phyloP scores from a whole-genome alignment of 2,888 invertebrate species.

The Xanthorhoe spadicearia region DNA sequence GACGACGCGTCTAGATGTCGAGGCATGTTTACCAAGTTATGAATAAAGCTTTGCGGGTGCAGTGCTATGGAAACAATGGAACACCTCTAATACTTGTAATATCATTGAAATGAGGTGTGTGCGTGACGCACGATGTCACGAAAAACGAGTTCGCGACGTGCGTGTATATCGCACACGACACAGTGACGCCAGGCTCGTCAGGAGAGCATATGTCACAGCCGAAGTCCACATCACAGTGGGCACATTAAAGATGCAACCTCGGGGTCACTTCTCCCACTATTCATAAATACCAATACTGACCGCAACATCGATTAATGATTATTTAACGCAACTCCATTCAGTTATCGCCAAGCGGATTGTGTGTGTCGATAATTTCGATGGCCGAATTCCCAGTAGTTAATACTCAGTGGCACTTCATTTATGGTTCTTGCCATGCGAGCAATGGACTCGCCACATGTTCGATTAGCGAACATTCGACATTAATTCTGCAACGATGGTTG shows the following conservation, averaged over 20 bases:
- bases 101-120: conserved; percentile 62
- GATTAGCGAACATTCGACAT: conserved; percentile 60
- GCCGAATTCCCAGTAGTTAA: conserved; percentile 75
- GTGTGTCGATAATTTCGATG: conserved; percentile 72
- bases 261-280: conserved; percentile 52
- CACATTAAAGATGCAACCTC: conserved; percentile 52
- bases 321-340: conserved; percentile 78
- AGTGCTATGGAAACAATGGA: conserved; percentile 53
- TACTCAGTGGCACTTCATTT: conserved; percentile 70
- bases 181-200: conserved; percentile 41
- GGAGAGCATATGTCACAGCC: conserved; percentile 1
- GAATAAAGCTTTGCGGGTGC: conserved; percentile 50
- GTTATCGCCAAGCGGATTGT: conserved; percentile 75
- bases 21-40: conserved; percentile 46
- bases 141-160: conserved; percentile 56
- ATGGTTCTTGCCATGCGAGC: conserved; percentile 64
- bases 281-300: conserved; percentile 70
- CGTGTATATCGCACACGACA: conserved; percentile 59
- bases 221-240: not conserved
- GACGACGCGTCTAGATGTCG: conserved; percentile 53
- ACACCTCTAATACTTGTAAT: conserved; percentile 57
- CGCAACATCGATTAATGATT: conserved; percentile 75
- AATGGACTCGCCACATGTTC: conserved; percentile 62
- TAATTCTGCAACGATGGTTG: conserved; percentile 70
- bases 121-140: conserved; percentile 68